A percentile compares a stretch with the other conserved stretches of the same genome.
Conservation (phyloP, 2,888 invertebrate species). For the Drosophila yooni region DNA sequence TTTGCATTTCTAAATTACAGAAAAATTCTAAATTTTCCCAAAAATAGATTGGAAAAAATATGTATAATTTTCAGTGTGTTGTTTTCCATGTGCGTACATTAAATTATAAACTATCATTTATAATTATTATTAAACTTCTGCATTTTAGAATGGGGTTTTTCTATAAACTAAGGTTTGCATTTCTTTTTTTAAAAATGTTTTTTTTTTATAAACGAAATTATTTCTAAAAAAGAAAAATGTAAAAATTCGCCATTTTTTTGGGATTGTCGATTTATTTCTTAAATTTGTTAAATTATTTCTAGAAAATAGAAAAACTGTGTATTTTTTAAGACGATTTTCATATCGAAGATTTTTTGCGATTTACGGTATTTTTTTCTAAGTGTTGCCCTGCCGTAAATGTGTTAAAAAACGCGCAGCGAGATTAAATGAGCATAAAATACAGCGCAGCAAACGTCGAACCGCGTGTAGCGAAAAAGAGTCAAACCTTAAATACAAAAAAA, state of each 20-base stretch:
- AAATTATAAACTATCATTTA: not conserved
- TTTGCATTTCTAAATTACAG: not conserved
- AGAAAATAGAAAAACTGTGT: fast-evolving
- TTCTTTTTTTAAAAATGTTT: not conserved
- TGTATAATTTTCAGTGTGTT: not conserved
- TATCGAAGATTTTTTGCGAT: fast-evolving
- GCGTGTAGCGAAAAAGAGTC: conserved; percentile 51
- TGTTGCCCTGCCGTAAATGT: conserved; percentile 63
- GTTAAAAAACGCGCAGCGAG: conserved; percentile 77
- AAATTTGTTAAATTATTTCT: not conserved
- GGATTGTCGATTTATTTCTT: not conserved
- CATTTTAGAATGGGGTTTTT: not conserved
- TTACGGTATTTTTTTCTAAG: not conserved
- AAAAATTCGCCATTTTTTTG: not conserved
- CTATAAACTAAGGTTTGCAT: not conserved
- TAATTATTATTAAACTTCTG: too few relatives aligned
- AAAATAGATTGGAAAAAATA: not conserved
- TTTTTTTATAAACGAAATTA: not conserved
- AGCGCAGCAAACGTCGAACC: conserved; percentile 54
- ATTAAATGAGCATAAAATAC: conserved; percentile 81
- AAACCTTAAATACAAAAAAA: conserved; percentile 21
- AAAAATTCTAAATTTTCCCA: not conserved
- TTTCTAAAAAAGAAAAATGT: not conserved
- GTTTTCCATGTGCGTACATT: not conserved
- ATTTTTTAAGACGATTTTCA: not conserved